Evolutionary conservation across 2,113 vertebrate genomes (phyloP).

Genomic region (Solea senegalensis): DNA sequence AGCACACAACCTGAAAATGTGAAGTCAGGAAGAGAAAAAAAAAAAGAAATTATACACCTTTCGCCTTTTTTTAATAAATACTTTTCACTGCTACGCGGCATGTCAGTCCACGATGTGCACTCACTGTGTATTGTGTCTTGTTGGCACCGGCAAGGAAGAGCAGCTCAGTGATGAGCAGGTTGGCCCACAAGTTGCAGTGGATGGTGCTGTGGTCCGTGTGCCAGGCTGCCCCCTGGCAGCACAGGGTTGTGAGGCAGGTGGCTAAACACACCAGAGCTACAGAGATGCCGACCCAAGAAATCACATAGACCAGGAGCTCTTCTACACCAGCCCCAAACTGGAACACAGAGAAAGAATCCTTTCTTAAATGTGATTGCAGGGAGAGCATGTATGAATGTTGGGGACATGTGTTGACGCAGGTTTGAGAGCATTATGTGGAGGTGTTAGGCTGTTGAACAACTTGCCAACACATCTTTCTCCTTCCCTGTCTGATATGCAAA

Average conservation of each 20-base stretch:
- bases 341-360: slow-evolving; percentile 20
- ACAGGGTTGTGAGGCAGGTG: slow-evolving; percentile 91
- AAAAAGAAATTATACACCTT: not conserved
- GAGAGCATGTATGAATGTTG: no score
- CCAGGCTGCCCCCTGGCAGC: slow-evolving; percentile 90
- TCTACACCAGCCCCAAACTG: slow-evolving; percentile 87
- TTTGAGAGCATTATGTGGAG: no score
- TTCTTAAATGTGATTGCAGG: no score
- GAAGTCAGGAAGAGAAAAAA: not conserved
- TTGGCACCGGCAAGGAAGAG: slow-evolving; percentile 92
- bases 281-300: slow-evolving; percentile 94
- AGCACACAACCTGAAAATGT: slow-evolving; percentile 85
- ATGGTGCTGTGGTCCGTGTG: slow-evolving; percentile 94
- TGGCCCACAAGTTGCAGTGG: slow-evolving; percentile 84
- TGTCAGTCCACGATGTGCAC: slow-evolving; percentile 25
- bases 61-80: no score
- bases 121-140: slow-evolving; percentile 90
- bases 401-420: no score
- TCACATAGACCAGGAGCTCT: slow-evolving; percentile 89
- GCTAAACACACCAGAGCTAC: slow-evolving; percentile 93
- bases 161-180: slow-evolving; percentile 89
- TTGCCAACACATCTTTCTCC: no score
- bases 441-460: no score
- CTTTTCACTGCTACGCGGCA: not conserved
- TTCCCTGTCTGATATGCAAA: no score